These are phyloP conservation scores for Saxidomus purpurata DNA, from an alignment of 1,140 invertebrate species.

Conservation along the genomic window DNA sequence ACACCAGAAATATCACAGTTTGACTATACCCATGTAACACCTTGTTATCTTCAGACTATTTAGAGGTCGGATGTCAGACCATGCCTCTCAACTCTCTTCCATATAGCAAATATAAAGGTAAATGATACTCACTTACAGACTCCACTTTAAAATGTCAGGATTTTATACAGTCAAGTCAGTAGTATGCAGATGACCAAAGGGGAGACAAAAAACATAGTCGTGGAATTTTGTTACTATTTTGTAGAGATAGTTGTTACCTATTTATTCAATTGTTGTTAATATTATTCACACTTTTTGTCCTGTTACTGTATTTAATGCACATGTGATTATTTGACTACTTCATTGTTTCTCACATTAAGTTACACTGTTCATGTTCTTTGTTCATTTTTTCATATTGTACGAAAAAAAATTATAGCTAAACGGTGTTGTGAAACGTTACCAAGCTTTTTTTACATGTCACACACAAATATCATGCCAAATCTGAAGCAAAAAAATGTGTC, in stretches of 20 bases:
- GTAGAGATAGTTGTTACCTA: conserved; percentile 58
- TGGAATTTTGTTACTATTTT: conserved; percentile 31
- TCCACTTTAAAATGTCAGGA: too few relatives aligned
- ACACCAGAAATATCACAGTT: too few relatives aligned
- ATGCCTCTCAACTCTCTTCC: too few relatives aligned
- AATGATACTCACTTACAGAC: too few relatives aligned
- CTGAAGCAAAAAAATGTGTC: background rate
- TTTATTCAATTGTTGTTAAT: conserved; percentile 67
- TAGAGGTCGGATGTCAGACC: too few relatives aligned
- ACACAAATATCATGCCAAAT: conserved; percentile 30
- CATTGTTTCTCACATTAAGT: conserved; percentile 44
- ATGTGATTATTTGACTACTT: conserved; percentile 20
- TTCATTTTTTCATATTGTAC: conserved; percentile 40
- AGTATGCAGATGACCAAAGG: too few relatives aligned
- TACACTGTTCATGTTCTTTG: conserved; percentile 41
- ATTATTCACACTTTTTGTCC: conserved; percentile 57
- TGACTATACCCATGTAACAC: too few relatives aligned
- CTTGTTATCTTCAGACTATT: too few relatives aligned
- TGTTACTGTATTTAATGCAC: conserved; percentile 55
- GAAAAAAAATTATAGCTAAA: background rate
- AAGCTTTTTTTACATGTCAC: conserved; percentile 17
- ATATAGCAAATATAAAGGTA: too few relatives aligned
- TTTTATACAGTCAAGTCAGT: too few relatives aligned
- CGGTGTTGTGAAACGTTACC: background rate
- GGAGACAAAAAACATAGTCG: background rate